A percentile compares a stretch with the other conserved stretches of the same genome.
Evolutionary conservation across 1,140 invertebrate genomes (phyloP).

Genomic region (Wiebesia pumilae): DNA sequence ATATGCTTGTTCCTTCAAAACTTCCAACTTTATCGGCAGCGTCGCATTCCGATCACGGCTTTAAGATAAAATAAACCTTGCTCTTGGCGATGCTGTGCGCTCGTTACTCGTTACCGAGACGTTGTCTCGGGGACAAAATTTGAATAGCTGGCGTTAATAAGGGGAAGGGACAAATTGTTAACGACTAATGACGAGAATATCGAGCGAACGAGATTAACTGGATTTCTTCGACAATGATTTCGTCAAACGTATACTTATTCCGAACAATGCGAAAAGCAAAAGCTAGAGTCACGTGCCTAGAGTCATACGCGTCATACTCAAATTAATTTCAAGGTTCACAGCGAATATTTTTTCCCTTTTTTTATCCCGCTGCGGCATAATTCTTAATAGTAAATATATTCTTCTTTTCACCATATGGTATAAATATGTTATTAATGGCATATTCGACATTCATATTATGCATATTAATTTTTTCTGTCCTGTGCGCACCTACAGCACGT

Average conservation of each 20-base stretch:
- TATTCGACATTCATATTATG: background rate
- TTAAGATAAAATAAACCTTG: background rate
- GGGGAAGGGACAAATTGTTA: no score
- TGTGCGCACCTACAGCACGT: no score
- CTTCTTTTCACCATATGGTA: background rate
- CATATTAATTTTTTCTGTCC: no score
- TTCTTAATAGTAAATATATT: background rate
- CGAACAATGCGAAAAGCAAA: conserved; percentile 18
- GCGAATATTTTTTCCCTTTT: background rate
- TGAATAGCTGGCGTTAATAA: no score
- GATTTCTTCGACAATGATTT: background rate
- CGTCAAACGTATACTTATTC: conserved; percentile 8
- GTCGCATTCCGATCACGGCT: background rate
- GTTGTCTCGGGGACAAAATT: background rate
- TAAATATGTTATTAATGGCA: background rate
- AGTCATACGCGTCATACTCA: conserved; percentile 10
- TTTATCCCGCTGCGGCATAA: background rate
- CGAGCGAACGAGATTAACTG: background rate
- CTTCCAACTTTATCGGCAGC: background rate
- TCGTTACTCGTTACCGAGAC: background rate
- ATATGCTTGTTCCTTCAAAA: background rate
- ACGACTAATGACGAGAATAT: no score
- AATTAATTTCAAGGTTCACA: conserved; percentile 29
- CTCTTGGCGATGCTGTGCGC: background rate
- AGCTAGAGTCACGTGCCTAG: background rate